Percentiles rank a stretch among this genome's conserved stretches.
Conservation (phyloP, 2,797 vertebrate genomes). For the Sebastes taczanowskii region DNA sequence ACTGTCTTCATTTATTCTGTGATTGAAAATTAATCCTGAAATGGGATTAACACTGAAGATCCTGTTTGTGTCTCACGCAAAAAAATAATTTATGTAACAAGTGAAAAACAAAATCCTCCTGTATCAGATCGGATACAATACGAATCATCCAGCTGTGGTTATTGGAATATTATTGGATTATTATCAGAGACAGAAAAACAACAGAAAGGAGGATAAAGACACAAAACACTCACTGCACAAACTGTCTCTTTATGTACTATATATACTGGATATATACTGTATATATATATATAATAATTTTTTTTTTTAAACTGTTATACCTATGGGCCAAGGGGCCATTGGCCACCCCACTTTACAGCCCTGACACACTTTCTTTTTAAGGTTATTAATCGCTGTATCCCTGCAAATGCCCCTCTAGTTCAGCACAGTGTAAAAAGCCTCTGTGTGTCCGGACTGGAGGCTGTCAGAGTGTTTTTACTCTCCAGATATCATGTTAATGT, state of each 20-base stretch:
- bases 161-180: constrained; percentile 64
- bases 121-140: background rate
- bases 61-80: constrained; percentile 25
- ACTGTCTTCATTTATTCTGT: constrained; percentile 6
- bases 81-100: constrained; percentile 37
- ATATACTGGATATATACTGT: background rate
- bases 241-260: background rate
- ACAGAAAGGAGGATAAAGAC: constrained; percentile 9
- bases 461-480: too few species aligned
- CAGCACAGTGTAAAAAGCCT: too few species aligned
- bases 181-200: constrained; percentile 40
- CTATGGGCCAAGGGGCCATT: too few species aligned
- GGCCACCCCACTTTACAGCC: too few species aligned
- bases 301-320: too few species aligned
- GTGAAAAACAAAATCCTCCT: background rate
- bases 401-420: too few species aligned
- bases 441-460: too few species aligned
- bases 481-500: too few species aligned
- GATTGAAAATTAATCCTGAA: constrained; percentile 55
- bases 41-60: constrained; percentile 30
- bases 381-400: too few species aligned
- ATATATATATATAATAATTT: too few species aligned
- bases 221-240: background rate
- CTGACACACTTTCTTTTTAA: too few species aligned
- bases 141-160: background rate